Evolutionary conservation across 2,113 vertebrate species (phyloP), one percentile per base, ranked within the genome.

Genomic region (Plotosus lineatus): DNA sequence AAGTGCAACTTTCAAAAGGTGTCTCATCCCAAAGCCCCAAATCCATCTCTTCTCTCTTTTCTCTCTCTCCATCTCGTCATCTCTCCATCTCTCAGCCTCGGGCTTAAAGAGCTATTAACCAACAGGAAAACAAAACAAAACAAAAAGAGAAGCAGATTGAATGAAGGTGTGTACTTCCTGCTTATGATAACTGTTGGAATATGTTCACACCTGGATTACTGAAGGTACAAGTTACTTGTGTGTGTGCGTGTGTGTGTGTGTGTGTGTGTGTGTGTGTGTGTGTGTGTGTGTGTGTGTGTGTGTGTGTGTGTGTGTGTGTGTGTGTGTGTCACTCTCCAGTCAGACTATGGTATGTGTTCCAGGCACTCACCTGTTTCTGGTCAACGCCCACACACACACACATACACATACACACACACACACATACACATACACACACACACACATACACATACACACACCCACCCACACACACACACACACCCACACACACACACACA

Each of bases 1-100:
- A 31, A 58, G 51, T 78, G 53, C 33, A 69, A 68, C 55, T 80
- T 88, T 86, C 79, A 83, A 83, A 83, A 83, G 81, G 77, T 83
- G 81, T 83, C 78, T 83, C 71, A 51, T 77, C 51, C 77, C 63
- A 56, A 65, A 77, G 81, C 60, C 66, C 66, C 48, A 55, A 88
- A 82, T 65, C 61, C 77, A 53, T 63, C 14, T n/a, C n/a, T n/a
- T n/a, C n/a, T n/a, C n/a, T n/a, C n/a, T n/a, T n/a, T n/a, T n/a
- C n/a, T n/a, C n/a, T n/a, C n/a, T n/a, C n/a, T n/a, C n/a, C n/a
- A n/a, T n/a, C n/a, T n/a, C n/a, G n/a, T n/a, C n/a, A n/a, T n/a
- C n/a, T 31, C 46, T 77, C 75, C 50, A 33, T 82, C 60, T 56
- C 61, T 48, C 78, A 61, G 78, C 81, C 78, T 79, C n/a, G 76